phyloP scores from a whole-genome alignment of 2,888 invertebrate species.

The Aelia acuminata region DNA sequence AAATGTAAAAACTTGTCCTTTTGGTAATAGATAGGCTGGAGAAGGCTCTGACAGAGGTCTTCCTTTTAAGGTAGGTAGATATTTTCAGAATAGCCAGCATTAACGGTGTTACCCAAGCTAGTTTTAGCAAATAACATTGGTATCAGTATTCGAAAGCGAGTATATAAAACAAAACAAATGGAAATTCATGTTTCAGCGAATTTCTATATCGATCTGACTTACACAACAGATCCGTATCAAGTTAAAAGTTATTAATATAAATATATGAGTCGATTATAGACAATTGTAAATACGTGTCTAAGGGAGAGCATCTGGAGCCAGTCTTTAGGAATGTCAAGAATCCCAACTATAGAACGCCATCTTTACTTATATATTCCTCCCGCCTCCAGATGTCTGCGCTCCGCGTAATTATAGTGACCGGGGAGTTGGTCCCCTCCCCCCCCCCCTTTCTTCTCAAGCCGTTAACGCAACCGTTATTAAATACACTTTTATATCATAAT shows the following conservation, averaged over 20 bases:
- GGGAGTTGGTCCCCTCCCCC: not conserved
- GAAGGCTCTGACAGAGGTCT: too few relatives aligned
- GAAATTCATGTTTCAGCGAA: too few relatives aligned
- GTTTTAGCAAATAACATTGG: too few relatives aligned
- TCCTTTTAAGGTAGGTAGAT: too few relatives aligned
- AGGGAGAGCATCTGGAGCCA: not conserved
- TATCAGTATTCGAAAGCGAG: too few relatives aligned
- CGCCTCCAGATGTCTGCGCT: not conserved
- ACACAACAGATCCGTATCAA: not conserved
- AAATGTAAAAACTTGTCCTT: too few relatives aligned
- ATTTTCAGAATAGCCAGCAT: too few relatives aligned
- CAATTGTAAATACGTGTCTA: not conserved
- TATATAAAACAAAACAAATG: too few relatives aligned
- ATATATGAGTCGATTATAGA: not conserved
- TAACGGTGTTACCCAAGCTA: too few relatives aligned
- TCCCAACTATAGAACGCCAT: conserved; percentile 29
- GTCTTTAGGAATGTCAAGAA: not conserved
- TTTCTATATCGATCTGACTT: too few relatives aligned
- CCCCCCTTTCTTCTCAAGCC: not conserved
- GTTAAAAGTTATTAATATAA: not conserved
- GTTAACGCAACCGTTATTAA: not conserved
- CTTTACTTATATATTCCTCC: conserved; percentile 27
- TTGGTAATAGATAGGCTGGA: too few relatives aligned
- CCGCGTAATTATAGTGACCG: not conserved
- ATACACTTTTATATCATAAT: not conserved